Evolutionary conservation across 2,113 vertebrate genomes (phyloP).

Genomic region (Rhabdornis inornatus): DNA sequence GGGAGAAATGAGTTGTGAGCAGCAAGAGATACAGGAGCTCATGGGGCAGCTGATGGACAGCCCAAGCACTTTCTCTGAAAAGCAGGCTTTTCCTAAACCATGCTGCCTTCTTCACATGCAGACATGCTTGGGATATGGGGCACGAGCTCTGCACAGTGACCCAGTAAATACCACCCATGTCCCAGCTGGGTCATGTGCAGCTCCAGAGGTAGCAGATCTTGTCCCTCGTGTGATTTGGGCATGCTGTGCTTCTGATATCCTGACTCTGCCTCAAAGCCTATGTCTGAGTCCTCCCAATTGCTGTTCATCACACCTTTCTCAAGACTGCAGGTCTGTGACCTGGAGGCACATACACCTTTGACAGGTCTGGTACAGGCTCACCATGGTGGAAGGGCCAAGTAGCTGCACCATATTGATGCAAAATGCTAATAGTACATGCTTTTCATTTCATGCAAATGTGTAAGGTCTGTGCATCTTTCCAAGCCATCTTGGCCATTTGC

Average conservation of each 20-base stretch:
- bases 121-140: not conserved
- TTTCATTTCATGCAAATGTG: not conserved
- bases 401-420: not conserved
- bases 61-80: not conserved
- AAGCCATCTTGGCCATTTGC: not conserved
- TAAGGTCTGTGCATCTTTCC: not conserved
- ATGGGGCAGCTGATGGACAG: not conserved
- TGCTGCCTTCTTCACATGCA: fast-evolving
- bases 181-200: fast-evolving
- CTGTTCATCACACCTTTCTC: fast-evolving
- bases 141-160: not conserved
- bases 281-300: not conserved
- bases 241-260: fast-evolving
- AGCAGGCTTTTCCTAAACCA: not conserved
- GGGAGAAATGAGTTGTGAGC: slow-evolving; percentile 18
- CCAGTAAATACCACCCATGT: not conserved
- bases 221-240: not conserved
- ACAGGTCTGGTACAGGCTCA: not conserved
- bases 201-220: not conserved
- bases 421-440: not conserved
- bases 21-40: not conserved
- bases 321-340: not conserved
- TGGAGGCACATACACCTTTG: not conserved
- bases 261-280: not conserved
- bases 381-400: not conserved